These are phyloP conservation scores for Aethes cnicana DNA, from an alignment of 2,888 invertebrate species.

Conservation along the genomic window DNA sequence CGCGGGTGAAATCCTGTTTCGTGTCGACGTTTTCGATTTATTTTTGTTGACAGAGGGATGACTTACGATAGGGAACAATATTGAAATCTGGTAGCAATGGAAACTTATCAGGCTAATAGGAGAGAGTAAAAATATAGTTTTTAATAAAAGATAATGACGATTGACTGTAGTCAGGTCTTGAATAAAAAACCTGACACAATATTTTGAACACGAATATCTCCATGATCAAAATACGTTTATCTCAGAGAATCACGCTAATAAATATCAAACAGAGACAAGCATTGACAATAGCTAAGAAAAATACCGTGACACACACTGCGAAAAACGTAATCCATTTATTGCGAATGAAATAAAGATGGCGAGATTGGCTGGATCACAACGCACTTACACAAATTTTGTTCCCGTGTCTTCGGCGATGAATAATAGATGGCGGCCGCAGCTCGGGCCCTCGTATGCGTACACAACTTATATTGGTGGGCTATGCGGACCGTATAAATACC, in stretches of 20 bases:
- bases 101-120: constrained; percentile 15
- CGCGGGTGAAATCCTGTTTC: constrained; percentile 17
- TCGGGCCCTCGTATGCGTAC: constrained; percentile 51
- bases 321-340: constrained; percentile 76
- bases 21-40: constrained; percentile 30
- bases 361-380: constrained; percentile 77
- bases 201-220: no score
- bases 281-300: constrained; percentile 53
- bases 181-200: background rate
- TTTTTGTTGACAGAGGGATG: constrained; percentile 26
- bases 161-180: background rate
- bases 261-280: constrained; percentile 42
- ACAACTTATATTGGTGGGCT: constrained; percentile 25
- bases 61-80: constrained; percentile 22
- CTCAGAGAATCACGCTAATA: constrained; percentile 28
- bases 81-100: constrained; percentile 15
- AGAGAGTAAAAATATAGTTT: constrained; percentile 4
- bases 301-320: constrained; percentile 64
- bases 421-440: constrained; percentile 69
- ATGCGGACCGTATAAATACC: constrained; percentile 16
- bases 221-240: no score
- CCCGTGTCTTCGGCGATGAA: constrained; percentile 76
- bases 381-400: constrained; percentile 79
- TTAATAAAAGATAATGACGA: background rate
- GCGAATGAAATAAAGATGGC: constrained; percentile 76